Evolutionary conservation across 2,797 vertebrate genomes (phyloP).

Genomic region (Hydrophis major): DNA sequence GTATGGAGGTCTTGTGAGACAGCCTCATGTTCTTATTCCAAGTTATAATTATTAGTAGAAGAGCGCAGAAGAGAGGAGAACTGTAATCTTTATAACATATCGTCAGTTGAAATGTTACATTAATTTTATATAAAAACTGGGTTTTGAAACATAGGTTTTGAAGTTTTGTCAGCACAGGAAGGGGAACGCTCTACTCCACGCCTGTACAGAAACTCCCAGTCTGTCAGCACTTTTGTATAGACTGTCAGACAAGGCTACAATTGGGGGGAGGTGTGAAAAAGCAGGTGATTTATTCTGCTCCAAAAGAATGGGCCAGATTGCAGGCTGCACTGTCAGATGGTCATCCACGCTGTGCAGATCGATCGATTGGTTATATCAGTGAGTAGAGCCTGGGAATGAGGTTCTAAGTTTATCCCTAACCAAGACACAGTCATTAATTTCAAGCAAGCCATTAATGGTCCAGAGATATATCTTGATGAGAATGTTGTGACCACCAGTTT

Average conservation of each 20-base stretch:
- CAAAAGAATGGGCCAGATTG: background rate
- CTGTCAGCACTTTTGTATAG: background rate
- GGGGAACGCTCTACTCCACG: background rate
- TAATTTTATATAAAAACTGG: background rate
- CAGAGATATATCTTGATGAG: background rate
- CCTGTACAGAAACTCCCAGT: background rate
- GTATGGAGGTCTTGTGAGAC: background rate
- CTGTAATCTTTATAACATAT: background rate
- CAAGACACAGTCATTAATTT: background rate
- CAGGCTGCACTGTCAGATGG: background rate
- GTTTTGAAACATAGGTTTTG: background rate
- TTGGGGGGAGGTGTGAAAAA: background rate
- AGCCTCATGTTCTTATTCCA: background rate
- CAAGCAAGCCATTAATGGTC: background rate
- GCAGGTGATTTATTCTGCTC: background rate
- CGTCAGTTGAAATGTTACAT: background rate
- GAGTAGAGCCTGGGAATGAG: background rate
- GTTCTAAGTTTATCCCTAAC: background rate
- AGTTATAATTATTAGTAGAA: background rate
- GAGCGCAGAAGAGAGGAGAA: background rate
- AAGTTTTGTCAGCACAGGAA: background rate
- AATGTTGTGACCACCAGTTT: background rate
- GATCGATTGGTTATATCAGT: background rate
- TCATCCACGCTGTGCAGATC: background rate
- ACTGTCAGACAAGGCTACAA: too few relatives aligned